A percentile compares a stretch with the other conserved stretches of the same genome.
phyloP scores from a whole-genome alignment of 2,888 invertebrate species.

The Meiosimyza decipiens region DNA sequence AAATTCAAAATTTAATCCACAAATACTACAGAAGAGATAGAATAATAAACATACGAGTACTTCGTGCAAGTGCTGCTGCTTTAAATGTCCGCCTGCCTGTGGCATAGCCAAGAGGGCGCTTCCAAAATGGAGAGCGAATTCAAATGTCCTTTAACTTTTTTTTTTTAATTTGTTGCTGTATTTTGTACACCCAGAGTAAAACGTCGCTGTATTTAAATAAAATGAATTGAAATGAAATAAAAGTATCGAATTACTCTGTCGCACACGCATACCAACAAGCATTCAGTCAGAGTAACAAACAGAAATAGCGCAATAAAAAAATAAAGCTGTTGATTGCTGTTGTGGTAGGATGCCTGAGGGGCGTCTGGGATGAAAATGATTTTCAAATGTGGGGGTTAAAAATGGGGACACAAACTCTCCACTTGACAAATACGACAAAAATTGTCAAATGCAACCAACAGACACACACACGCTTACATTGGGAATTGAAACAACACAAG shows the following conservation, averaged over 20 bases:
- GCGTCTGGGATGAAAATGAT: not conserved
- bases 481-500: constrained; percentile 3
- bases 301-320: not conserved
- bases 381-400: not conserved
- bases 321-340: not conserved
- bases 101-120: not conserved
- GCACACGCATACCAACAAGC: constrained; percentile 14
- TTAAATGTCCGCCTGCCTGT: not conserved
- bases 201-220: not conserved
- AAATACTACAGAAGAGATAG: no score
- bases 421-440: constrained; percentile 35
- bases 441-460: not conserved
- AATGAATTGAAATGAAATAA: constrained; percentile 40
- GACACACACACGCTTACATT: not conserved
- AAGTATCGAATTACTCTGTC: constrained; percentile 38
- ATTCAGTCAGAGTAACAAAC: not conserved
- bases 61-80: not conserved
- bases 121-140: not conserved
- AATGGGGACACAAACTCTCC: not conserved
- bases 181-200: no score
- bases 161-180: not conserved
- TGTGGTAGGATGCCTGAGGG: not conserved
- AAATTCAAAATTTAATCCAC: no score
- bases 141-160: not conserved
- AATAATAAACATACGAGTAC: no score